Percentiles rank a stretch among this genome's conserved stretches.
These are phyloP conservation scores for Thamnophis elegans DNA, from an alignment of 2,797 vertebrate species.

Conservation along the genomic window DNA sequence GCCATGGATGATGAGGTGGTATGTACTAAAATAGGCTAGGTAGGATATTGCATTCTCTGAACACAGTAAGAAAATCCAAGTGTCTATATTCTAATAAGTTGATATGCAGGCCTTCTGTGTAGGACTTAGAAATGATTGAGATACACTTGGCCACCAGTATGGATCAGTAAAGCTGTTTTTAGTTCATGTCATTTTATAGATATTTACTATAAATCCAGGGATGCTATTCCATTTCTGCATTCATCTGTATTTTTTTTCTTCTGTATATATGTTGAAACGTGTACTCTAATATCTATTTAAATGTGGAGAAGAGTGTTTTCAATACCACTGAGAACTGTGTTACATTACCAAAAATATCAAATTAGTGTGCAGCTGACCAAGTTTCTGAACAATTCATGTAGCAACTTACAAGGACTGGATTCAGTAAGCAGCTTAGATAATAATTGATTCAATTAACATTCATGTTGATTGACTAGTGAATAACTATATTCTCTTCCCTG, in stretches of 20 bases:
- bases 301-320: not conserved
- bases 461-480: not conserved
- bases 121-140: not conserved
- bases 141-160: not conserved
- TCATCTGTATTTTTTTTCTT: not conserved
- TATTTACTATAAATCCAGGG: not conserved
- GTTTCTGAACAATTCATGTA: not conserved
- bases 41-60: not conserved
- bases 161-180: not conserved
- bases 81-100: not conserved
- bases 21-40: not conserved
- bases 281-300: not conserved
- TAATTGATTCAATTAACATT: not conserved
- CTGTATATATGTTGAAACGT: not conserved
- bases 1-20: not conserved
- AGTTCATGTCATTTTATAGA: not conserved
- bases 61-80: not conserved
- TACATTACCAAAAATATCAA: not conserved
- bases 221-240: not conserved
- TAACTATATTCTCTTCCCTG: not conserved
- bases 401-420: not conserved
- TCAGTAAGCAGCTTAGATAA: not conserved
- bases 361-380: too few species aligned
- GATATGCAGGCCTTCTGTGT: too few species aligned
- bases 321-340: not conserved